Base-by-base conservation (phyloP, 2,888 invertebrate genomes). In the Clivina fossor region DNA sequence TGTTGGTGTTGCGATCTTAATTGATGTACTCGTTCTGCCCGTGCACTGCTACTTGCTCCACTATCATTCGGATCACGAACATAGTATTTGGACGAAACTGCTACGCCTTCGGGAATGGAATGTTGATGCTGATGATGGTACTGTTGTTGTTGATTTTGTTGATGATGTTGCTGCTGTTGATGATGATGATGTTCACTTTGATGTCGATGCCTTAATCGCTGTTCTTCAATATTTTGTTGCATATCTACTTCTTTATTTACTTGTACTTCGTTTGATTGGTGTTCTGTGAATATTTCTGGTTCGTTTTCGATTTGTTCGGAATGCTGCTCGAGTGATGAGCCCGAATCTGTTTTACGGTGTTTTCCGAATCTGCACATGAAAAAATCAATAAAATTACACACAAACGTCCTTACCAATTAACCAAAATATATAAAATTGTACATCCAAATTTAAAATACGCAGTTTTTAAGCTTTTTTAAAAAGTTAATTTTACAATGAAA, bases 291-390 rank as follows among this genome's bases (percentile, higher is more conserved):
- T 35, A 51, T 22, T 37, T 49, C 28, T 38, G 50, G 55, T 26
- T 65, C 63, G n/a, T 50, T 15, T 46, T 70, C 68, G 37, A 64
- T 61, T 46, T 66, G 62, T 55, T 65, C 63, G 4, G 38, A 19
- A 0, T 78, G 79, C 63, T 78, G 77, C 64, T 78, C 76, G 0
- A 78, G 76, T 1, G 77, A 67, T n/a, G 77, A 66, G 1, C 76
- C 75, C n/a, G 78, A 68, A 28, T 74, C 73, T 58, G 79, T 77
- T 69, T 84, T 84, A 46, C 84, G 74, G 67, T 84, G 83, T 66
- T 83, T 82, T 2, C 84, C 84, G 71, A 85, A 85, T 67, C 85
- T 83, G 58, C 15, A 64, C 57, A 30, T 30, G 61, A 47, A 41
- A 44, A 30, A 55, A 46, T 19, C 35, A 49, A 32, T 43, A 30